Conservation (phyloP, 2,888 invertebrate species). For the Platycheirus rosarum region DNA sequence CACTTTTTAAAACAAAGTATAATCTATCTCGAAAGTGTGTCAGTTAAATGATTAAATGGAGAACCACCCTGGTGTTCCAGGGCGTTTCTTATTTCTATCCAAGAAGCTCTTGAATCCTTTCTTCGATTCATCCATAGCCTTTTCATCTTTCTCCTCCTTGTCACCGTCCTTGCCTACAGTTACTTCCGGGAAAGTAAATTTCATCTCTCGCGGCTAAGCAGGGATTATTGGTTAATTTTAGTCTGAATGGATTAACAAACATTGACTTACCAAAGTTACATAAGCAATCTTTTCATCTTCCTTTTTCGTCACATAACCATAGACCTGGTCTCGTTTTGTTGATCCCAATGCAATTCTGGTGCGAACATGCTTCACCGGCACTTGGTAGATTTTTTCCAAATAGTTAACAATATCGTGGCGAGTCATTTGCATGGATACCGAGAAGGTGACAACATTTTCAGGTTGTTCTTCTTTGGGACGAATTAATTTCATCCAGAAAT, state of each 20-base stretch:
- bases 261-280: conserved; percentile 88
- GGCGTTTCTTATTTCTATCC: conserved; percentile 86
- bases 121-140: conserved; percentile 86
- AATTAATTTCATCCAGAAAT: conserved; percentile 98
- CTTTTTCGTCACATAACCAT: conserved; percentile 89
- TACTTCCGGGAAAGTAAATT: conserved; percentile 91
- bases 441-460: conserved; percentile 92
- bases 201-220: conserved; percentile 86
- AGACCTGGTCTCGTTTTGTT: conserved; percentile 85
- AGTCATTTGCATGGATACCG: conserved; percentile 97
- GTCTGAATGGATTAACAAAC: no score
- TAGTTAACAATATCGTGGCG: conserved; percentile 94
- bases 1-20: conserved; percentile 57
- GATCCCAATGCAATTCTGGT: conserved; percentile 89
- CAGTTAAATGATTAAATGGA: conserved; percentile 84
- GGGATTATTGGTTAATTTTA: not conserved
- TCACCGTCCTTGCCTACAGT: conserved; percentile 83
- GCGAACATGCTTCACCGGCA: conserved; percentile 90
- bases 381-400: conserved; percentile 96
- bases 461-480: conserved; percentile 87
- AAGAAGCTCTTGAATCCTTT: conserved; percentile 85
- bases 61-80: conserved; percentile 91
- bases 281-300: conserved; percentile 92
- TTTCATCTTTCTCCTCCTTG: conserved; percentile 85
- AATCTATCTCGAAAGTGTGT: conserved; percentile 41